Percentiles rank a stretch among this genome's conserved stretches.
phyloP scores from a whole-genome alignment of 1,140 invertebrate species.

The Copidosoma floridanum region DNA sequence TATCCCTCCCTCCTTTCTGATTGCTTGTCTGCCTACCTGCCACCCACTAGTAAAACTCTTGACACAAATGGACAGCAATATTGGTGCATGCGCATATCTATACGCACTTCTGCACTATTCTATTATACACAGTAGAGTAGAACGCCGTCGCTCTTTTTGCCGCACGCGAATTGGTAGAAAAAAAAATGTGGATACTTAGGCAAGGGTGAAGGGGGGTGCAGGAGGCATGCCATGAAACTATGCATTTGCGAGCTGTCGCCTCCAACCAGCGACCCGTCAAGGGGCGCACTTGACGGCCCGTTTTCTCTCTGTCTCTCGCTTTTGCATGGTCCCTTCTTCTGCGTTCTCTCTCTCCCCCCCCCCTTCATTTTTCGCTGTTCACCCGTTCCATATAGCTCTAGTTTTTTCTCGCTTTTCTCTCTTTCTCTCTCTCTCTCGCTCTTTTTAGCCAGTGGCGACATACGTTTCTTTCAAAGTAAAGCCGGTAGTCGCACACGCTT shows the following conservation, averaged over 20 bases:
- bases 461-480: constrained; percentile 19
- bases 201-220: not conserved
- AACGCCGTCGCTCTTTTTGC: constrained; percentile 10
- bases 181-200: not conserved
- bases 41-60: not conserved
- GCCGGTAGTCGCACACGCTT: constrained; percentile 7
- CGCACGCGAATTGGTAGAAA: too few species aligned
- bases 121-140: too few species aligned
- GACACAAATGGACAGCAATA: constrained; percentile 4
- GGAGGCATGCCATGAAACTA: constrained; percentile 28
- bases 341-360: not conserved
- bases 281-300: constrained; percentile 39
- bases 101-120: too few species aligned
- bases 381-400: too few species aligned
- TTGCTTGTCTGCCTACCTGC: not conserved
- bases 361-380: too few species aligned
- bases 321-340: not conserved
- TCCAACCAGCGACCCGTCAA: constrained; percentile 40
- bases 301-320: constrained; percentile 4
- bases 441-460: constrained; percentile 5
- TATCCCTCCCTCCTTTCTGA: not conserved
- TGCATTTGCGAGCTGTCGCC: constrained; percentile 48
- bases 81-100: constrained; percentile 1
- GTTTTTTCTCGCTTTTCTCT: too few species aligned
- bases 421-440: not conserved